A percentile compares a stretch with the other conserved stretches of the same genome.
Conservation (phyloP, 2,113 vertebrate genomes). For the Tragulus kanchil region DNA sequence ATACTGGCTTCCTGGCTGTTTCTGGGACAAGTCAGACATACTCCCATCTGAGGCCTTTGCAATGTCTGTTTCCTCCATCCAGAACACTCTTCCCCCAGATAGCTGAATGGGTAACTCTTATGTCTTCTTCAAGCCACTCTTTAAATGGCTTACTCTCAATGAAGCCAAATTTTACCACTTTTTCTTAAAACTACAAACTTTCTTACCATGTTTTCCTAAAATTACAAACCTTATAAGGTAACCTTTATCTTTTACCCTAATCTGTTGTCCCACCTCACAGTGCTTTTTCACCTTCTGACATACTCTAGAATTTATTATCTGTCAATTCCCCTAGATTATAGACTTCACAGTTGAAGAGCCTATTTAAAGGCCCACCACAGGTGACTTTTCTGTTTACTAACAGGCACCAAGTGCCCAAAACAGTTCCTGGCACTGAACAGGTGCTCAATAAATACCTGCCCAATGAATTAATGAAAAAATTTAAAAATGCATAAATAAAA, state of each 20-base stretch:
- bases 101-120: neutral
- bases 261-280: neutral
- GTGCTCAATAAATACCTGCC: neutral
- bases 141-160: constrained; percentile 11
- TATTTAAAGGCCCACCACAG: neutral
- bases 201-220: constrained; percentile 25
- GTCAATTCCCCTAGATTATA: constrained; percentile 12
- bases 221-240: neutral
- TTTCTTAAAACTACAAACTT: constrained; percentile 26
- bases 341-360: neutral
- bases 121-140: constrained; percentile 10
- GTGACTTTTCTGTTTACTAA: constrained; percentile 3
- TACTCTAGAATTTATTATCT: neutral
- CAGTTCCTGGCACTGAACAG: neutral
- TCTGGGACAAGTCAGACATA: neutral
- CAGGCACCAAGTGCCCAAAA: neutral
- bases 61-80: neutral
- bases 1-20: neutral
- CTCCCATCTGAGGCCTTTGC: neutral
- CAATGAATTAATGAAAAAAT: constrained; percentile 4
- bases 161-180: neutral
- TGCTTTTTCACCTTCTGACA: constrained; percentile 3
- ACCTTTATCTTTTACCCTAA: neutral
- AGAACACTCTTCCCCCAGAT: neutral
- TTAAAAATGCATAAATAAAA: constrained; percentile 8